These are phyloP conservation scores for Myotis davidii DNA, from an alignment of 2,113 vertebrate species.

Conservation along the genomic window DNA sequence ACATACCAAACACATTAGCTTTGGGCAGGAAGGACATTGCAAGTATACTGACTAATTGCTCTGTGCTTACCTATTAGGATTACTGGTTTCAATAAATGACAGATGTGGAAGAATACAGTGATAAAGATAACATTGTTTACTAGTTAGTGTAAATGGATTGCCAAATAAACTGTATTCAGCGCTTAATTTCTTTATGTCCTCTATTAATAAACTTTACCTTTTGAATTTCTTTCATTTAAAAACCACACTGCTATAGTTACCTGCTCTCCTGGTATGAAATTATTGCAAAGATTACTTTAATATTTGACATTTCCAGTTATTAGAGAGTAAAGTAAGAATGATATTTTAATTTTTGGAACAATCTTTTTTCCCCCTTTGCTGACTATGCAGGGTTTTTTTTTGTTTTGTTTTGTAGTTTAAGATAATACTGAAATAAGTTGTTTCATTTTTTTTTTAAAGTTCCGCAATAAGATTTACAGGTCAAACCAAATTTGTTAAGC, in stretches of 20 bases:
- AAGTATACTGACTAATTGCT: slow-evolving; percentile 4
- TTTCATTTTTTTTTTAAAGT: neutral
- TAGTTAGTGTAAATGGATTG: neutral
- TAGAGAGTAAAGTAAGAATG: slow-evolving; percentile 4
- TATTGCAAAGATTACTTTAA: slow-evolving; percentile 47
- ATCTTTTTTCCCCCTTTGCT: neutral
- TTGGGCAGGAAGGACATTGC: slow-evolving; percentile 23
- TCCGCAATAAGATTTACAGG: neutral
- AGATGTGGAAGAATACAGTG: neutral
- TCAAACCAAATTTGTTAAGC: slow-evolving; percentile 16
- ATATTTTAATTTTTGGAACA: neutral
- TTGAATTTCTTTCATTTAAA: slow-evolving; percentile 60
- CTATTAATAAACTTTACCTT: slow-evolving; percentile 48
- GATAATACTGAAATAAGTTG: neutral
- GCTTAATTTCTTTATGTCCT: neutral
- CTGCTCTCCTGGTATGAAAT: slow-evolving; percentile 42
- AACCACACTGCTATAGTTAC: neutral
- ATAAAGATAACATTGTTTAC: neutral
- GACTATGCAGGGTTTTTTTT: neutral
- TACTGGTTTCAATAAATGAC: slow-evolving; percentile 41
- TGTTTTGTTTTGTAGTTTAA: neutral
- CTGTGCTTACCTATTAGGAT: neutral
- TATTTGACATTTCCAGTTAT: neutral
- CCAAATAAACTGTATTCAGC: neutral
- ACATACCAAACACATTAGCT: slow-evolving; percentile 15